Evolutionary conservation across 2,888 invertebrate species (phyloP), one percentile per base, ranked within the genome.

Genomic region (Cheilosia scutellata): DNA sequence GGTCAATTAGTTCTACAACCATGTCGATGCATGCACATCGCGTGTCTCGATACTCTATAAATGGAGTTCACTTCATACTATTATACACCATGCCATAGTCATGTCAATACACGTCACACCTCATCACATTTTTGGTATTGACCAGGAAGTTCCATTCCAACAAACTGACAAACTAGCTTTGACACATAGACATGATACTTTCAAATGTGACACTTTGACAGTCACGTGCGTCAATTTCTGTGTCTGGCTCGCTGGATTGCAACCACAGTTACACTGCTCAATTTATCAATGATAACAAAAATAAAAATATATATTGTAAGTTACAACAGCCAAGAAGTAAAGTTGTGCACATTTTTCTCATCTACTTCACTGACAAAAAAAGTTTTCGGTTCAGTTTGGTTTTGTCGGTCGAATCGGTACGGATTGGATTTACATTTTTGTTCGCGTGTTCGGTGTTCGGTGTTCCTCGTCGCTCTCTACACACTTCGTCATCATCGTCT

Each of bases 191-290:
- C 37, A 37, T 80, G 51, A 60, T 66, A 80, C 63, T 68, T 74
- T 75, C 80, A 75, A 55, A 80, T 47, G 47, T n/a, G 44, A 68
- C 66, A 74, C 58, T 60, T 68, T 71, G 11, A 27, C 53, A 57
- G 65, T 57, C 65, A 75, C 74, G 63, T 63, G 63, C 20, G 31
- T 27, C 44, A 31, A 20, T 9, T 33, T 9, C 3, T 33, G 33
- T 33, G 33, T 33, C 37, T 37, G 37, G 40, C 5, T 16, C 44
- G 16, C 25, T 11, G 37, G 47, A 47, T 16, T 16, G 37, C 49
- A 25, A 40, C 20, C 20, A 29, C 27, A 40, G 29, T 60, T 62
- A 53, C 44, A 49, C 62, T 53, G 51, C 40, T 72, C 62, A 62
- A 53, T 72, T 72, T 62, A 62, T 62, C 42, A 51, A 51, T 51